Percentiles rank a stretch among this genome's conserved stretches.
These are phyloP conservation scores for Poecilia gillii DNA, from an alignment of 2,797 vertebrate species.

Conservation along the genomic window DNA sequence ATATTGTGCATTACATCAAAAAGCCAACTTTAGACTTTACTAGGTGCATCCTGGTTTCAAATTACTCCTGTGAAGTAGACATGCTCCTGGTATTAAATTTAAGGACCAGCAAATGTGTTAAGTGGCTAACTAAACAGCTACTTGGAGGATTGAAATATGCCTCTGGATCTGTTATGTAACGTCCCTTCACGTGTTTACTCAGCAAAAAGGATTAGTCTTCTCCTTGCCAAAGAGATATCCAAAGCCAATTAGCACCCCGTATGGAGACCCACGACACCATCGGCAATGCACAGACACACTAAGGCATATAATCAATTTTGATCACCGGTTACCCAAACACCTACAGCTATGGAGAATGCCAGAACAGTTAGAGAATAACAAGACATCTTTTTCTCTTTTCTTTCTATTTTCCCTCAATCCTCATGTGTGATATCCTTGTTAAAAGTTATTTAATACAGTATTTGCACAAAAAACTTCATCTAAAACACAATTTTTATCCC, in stretches of 20 bases:
- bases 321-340: neutral
- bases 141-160: neutral
- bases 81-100: neutral
- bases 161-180: neutral
- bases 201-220: neutral
- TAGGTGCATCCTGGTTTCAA: neutral
- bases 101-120: neutral
- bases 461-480: neutral
- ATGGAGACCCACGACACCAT: neutral
- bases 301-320: neutral
- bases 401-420: neutral
- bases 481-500: neutral
- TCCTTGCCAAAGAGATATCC: neutral
- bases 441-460: neutral
- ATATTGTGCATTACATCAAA: neutral
- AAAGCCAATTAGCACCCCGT: neutral
- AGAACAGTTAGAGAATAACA: neutral
- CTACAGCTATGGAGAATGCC: neutral
- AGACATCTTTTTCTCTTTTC: neutral
- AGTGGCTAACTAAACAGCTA: too few species aligned
- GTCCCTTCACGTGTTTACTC: neutral
- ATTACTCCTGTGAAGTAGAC: neutral
- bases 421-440: neutral
- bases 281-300: neutral
- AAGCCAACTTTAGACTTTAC: neutral